A percentile compares a stretch with the other conserved stretches of the same genome.
These are phyloP conservation scores for Maniola jurtina DNA, from an alignment of 1,140 invertebrate genomes.

Conservation along the genomic window DNA sequence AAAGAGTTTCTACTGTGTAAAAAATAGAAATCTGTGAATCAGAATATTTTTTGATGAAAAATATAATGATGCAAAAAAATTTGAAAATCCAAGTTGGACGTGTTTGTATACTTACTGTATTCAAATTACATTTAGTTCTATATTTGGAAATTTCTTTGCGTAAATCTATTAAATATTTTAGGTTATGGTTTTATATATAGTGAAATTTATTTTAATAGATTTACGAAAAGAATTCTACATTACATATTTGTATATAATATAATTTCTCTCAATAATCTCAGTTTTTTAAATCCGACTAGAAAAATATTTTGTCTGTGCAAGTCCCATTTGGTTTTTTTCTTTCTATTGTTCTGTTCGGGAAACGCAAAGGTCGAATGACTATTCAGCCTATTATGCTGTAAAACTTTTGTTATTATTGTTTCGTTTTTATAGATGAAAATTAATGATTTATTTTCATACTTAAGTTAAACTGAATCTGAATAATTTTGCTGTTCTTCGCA, in stretches of 20 bases:
- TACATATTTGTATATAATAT: constrained; percentile 30
- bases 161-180: constrained; percentile 9
- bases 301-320: constrained; percentile 5
- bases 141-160: constrained; percentile 14
- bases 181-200: constrained; percentile 10
- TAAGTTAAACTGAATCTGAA: too few relatives aligned
- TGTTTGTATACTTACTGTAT: constrained; percentile 15
- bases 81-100: constrained; percentile 3
- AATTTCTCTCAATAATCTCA: constrained; percentile 31
- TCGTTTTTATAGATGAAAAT: too few relatives aligned
- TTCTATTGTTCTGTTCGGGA: neutral
- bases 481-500: too few relatives aligned
- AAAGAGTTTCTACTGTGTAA: neutral
- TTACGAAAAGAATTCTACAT: constrained; percentile 23
- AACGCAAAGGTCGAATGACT: neutral
- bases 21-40: too few relatives aligned
- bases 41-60: neutral
- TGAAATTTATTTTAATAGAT: constrained; percentile 6
- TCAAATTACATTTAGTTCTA: constrained; percentile 17
- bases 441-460: too few relatives aligned
- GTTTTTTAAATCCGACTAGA: constrained; percentile 35
- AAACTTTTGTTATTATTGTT: neutral
- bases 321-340: neutral
- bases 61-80: neutral
- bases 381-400: neutral